Conservation (phyloP, 2,797 vertebrate species). For the Anabas testudineus region DNA sequence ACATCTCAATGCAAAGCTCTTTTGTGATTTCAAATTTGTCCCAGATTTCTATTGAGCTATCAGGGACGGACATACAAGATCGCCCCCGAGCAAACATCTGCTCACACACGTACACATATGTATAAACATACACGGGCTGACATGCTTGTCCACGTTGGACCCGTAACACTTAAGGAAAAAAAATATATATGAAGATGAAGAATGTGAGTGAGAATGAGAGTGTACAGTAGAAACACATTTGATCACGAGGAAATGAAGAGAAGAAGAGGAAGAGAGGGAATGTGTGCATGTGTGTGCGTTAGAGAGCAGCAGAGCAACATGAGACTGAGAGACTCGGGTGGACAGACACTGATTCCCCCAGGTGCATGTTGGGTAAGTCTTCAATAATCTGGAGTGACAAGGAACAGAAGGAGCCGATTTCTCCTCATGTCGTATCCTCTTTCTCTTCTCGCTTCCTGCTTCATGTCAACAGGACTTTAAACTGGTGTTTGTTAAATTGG, state of each 20-base stretch:
- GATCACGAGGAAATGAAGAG: constrained; percentile 48
- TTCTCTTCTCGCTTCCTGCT: constrained; percentile 84
- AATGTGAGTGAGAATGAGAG: constrained; percentile 10
- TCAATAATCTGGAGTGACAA: constrained; percentile 88
- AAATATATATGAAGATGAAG: constrained; percentile 5
- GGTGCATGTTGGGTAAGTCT: constrained; percentile 87
- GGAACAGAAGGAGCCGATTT: constrained; percentile 87
- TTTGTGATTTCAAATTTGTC: constrained; percentile 80
- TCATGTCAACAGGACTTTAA: constrained; percentile 87
- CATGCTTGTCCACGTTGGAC: constrained; percentile 62
- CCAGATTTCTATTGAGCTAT: constrained; percentile 79
- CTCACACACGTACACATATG: constrained; percentile 80
- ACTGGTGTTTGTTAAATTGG: constrained; percentile 85
- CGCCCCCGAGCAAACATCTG: constrained; percentile 84
- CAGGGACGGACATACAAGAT: constrained; percentile 75
- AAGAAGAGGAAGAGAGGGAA: constrained; percentile 28
- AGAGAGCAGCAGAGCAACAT: constrained; percentile 66
- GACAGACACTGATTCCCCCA: constrained; percentile 87
- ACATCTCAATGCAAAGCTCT: constrained; percentile 71
- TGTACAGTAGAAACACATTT: constrained; percentile 39
- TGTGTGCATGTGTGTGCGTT: constrained; percentile 23
- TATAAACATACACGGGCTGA: constrained; percentile 84
- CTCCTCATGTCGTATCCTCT: constrained; percentile 86
- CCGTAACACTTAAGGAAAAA: constrained; percentile 37
- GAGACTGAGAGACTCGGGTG: constrained; percentile 79